phyloP scores from a whole-genome alignment of 2,888 invertebrate genomes.

The Eupeodes luniger region DNA sequence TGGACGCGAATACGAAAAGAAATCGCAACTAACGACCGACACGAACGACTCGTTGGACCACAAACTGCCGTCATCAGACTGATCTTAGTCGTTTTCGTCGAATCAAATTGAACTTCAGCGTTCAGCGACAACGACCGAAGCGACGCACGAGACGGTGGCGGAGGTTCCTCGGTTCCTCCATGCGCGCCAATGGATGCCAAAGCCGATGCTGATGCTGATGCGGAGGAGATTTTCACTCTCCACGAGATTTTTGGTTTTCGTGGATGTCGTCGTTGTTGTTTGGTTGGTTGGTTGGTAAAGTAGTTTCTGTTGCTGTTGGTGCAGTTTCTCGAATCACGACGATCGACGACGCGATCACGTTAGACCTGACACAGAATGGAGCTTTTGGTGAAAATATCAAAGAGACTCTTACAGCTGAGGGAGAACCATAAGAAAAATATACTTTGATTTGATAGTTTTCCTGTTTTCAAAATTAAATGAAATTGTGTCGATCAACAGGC shows the following conservation, averaged over 20 bases:
- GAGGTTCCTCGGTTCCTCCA: constrained; percentile 52
- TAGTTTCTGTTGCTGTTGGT: constrained; percentile 8
- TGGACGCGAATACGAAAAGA: constrained; percentile 7
- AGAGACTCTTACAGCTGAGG: constrained; percentile 44
- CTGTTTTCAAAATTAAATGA: constrained; percentile 49
- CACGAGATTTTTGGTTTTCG: constrained; percentile 36
- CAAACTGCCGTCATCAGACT: constrained; percentile 66
- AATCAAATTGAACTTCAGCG: constrained; percentile 40
- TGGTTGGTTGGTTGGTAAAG: not conserved
- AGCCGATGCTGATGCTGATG: constrained; percentile 28
- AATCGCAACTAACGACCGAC: constrained; percentile 33
- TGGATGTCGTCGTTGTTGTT: not conserved
- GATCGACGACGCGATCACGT: not conserved
- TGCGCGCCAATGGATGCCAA: constrained; percentile 53
- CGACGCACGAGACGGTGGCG: too few species aligned
- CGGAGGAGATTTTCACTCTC: constrained; percentile 69
- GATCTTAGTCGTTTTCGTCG: constrained; percentile 49
- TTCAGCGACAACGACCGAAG: too few species aligned
- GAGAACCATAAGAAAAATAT: constrained; percentile 16
- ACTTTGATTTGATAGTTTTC: constrained; percentile 53
- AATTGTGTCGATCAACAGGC: constrained; percentile 30
- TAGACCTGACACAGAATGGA: not conserved
- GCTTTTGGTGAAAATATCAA: constrained; percentile 42
- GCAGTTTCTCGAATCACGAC: constrained; percentile 4
- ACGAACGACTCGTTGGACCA: constrained; percentile 43